Evolutionary conservation across 2,888 invertebrate species (phyloP), one percentile per base, ranked within the genome.

Genomic region (Buathra laborator): DNA sequence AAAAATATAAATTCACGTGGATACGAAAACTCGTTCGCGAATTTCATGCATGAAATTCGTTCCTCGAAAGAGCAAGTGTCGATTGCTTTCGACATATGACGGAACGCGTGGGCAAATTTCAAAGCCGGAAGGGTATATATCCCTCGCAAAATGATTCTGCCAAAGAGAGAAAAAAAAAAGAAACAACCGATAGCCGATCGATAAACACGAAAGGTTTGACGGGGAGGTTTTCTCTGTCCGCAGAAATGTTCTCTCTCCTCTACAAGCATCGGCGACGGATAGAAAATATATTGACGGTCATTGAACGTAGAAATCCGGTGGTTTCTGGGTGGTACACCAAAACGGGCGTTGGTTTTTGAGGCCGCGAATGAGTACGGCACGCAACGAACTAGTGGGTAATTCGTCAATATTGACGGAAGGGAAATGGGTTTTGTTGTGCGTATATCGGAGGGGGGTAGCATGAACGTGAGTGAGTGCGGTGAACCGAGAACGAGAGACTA

Each of bases 401-500:
- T 78, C 85, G 86, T 87, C 87, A 87, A 87, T 86, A 87, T 86
- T 87, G 87, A 85, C 84, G 80, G 79, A 81, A 81, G 79, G 86
- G 84, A 86, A 87, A 86, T 84, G 86, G 85, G 86, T 86, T 87
- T 86, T 81, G 85, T 87, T 86, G 84, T 66, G 74, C 85, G 81
- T 81, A 82, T 82, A 82, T 82, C 82, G 37, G 7, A 9, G 9
- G 37, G 66, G 44, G 75, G 64, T 66, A 64, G 75, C 64, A 43
- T 53, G 66, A 74, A 71, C 67, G 64, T 66, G 80, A 16, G 72
- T 66, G 66, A 56, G 74, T 64, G 72, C 53, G 56, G 67, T 66
- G 37, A 37, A 37, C 37, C 37, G 37, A 37, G 37, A 37, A 37
- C 37, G 37, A 37, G 37, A 37, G 37, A 37, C 37, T 37, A 37